Conservation (phyloP, 2,113 vertebrate genomes). For the Cyrtonyx montezumae region DNA sequence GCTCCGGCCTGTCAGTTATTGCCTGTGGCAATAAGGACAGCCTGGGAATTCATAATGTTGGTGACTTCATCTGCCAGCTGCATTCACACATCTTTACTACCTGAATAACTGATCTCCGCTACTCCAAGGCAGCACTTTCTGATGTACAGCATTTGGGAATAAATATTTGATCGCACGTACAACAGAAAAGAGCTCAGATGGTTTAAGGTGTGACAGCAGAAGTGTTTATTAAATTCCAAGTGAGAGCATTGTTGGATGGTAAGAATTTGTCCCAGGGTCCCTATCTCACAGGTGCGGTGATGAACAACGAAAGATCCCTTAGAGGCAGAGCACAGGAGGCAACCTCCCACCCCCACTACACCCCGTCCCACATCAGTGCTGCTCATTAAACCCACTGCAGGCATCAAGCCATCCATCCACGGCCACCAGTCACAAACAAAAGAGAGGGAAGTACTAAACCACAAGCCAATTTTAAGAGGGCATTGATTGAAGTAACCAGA, state of each 20-base stretch:
- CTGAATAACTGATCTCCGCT: slow-evolving; percentile 75
- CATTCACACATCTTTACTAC: slow-evolving; percentile 82
- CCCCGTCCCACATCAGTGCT: background rate
- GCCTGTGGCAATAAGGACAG: slow-evolving; percentile 77
- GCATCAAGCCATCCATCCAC: background rate
- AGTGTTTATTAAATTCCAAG: slow-evolving; percentile 65
- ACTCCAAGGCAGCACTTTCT: slow-evolving; percentile 64
- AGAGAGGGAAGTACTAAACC: slow-evolving; percentile 51
- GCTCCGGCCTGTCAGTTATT: slow-evolving; percentile 77
- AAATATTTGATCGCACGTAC: slow-evolving; percentile 75
- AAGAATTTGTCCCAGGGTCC: background rate
- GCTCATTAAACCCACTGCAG: slow-evolving; percentile 20
- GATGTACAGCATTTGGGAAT: slow-evolving; percentile 65
- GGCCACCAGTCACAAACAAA: background rate
- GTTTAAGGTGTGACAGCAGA: slow-evolving; percentile 73
- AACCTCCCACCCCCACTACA: background rate
- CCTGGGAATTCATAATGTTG: slow-evolving; percentile 72
- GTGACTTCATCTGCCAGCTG: slow-evolving; percentile 78
- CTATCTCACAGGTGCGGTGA: slow-evolving; percentile 40
- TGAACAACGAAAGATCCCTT: slow-evolving; percentile 17
- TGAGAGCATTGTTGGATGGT: slow-evolving; percentile 36
- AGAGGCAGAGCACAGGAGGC: background rate
- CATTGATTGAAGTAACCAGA: slow-evolving; percentile 61
- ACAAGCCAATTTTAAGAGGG: slow-evolving; percentile 42
- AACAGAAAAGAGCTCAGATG: slow-evolving; percentile 66